Evolutionary conservation across 2,888 invertebrate species (phyloP), one percentile per base, ranked within the genome.

Genomic region (Diadromus collaris): DNA sequence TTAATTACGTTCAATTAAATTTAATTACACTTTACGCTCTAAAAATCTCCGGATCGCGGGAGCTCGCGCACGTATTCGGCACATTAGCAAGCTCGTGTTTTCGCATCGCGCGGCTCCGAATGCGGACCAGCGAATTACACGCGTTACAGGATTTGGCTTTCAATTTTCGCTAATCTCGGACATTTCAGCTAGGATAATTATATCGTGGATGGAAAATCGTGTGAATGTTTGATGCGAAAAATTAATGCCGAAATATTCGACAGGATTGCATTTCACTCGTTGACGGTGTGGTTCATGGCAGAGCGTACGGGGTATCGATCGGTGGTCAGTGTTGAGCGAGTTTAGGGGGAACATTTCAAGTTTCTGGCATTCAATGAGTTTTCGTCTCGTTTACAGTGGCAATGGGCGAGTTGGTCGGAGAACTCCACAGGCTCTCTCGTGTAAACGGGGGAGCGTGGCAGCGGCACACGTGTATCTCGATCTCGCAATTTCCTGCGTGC

Each of bases 401-500:
- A n/a, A n/a, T n/a, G 44, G 24, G 32, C 21, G 29, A 29, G 24
- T 32, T 21, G 9, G 46, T 19, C 21, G 13, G 6, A 13, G 21
- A 13, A 3, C 60, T 2, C 19, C 10, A 27, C 13, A n/a, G 44
- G 21, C 7, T 48, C 7, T 48, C 46, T 24, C 48, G 32, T 46
- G 21, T 58, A 13, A 58, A 44, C 32, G 44, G 29, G 44, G 41
- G 32, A 10, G 29, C 44, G 27, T 7, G 65, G 19, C 41, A 29
- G 24, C 9, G 19, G 13, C 32, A 63, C 34, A 69, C 63, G 21
- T 58, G 44, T 63, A 78, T 74, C 73, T 73, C 76, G 76, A 73
- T 76, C 79, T 79, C 70, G 60, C 65, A 77, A 77, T 77, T 69
- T 76, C 73, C 76, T 54, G 65, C 76, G 69, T 73, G 65, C 74